These are phyloP conservation scores for Cordilura impudica DNA, from an alignment of 2,888 invertebrate species.

Conservation along the genomic window DNA sequence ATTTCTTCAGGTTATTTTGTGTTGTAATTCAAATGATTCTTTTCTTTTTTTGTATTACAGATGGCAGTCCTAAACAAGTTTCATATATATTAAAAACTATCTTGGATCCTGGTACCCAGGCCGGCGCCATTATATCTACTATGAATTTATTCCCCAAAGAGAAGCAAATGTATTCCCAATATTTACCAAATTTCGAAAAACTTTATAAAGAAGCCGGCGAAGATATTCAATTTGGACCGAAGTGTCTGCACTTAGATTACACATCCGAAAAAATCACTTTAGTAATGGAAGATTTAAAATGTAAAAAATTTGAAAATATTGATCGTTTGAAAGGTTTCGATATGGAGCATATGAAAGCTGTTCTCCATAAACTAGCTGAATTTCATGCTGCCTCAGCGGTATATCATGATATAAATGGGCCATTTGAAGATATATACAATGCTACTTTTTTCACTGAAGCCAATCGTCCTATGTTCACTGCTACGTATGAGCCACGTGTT, in stretches of 20 bases:
- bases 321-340: too few species aligned
- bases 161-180: constrained; percentile 68
- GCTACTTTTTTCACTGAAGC: constrained; percentile 56
- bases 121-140: constrained; percentile 57
- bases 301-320: constrained; percentile 66
- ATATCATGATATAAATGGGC: too few species aligned
- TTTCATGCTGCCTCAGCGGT: too few species aligned
- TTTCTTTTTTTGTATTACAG: constrained; percentile 43
- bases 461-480: constrained; percentile 53
- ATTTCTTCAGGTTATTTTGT: too few species aligned
- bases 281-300: too few species aligned
- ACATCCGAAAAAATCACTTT: too few species aligned
- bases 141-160: constrained; percentile 73
- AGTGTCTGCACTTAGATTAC: constrained; percentile 66
- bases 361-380: too few species aligned
- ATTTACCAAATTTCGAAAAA: constrained; percentile 68
- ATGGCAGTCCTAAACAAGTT: constrained; percentile 63
- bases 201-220: constrained; percentile 69
- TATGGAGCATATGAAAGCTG: too few species aligned
- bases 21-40: not conserved
- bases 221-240: constrained; percentile 68
- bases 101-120: too few species aligned
- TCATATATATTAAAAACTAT: too few species aligned
- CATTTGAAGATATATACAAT: constrained; percentile 53
- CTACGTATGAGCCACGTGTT: too few species aligned